Evolutionary conservation across 2,888 invertebrate species (phyloP).

Genomic region (Ommatoiulus sabulosus): DNA sequence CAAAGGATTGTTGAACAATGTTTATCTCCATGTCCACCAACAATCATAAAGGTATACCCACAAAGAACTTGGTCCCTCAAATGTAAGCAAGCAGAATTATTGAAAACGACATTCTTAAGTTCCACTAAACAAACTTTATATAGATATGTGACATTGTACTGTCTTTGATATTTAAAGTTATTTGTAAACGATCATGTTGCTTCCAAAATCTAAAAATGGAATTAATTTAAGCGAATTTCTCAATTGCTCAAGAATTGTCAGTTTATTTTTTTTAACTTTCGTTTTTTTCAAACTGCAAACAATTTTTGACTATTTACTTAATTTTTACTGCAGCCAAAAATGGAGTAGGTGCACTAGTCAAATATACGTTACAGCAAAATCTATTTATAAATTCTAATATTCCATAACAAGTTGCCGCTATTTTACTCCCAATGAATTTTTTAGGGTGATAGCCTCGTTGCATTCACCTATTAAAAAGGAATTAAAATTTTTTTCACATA

Average conservation of each 20-base stretch:
- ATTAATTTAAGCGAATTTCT: not conserved
- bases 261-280: not conserved
- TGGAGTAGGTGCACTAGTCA: not conserved
- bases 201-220: not conserved
- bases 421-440: too few relatives aligned
- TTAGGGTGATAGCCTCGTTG: too few relatives aligned
- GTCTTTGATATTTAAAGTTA: not conserved
- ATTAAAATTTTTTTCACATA: too few relatives aligned
- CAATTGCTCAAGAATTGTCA: not conserved
- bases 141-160: not conserved
- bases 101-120: not conserved
- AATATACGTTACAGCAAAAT: too few relatives aligned
- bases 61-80: slow-evolving; percentile 31
- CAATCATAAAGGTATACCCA: slow-evolving; percentile 8
- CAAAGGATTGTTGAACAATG: not conserved
- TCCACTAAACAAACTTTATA: not conserved
- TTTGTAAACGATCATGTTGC: not conserved
- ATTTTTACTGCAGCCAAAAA: not conserved
- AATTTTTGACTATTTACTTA: not conserved
- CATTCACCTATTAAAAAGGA: too few relatives aligned
- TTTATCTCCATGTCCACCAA: not conserved
- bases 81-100: not conserved
- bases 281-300: not conserved
- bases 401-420: too few relatives aligned
- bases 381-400: too few relatives aligned